Evolutionary conservation across 2,888 invertebrate genomes (phyloP).

Genomic region (Dyspetes luteomarginatus): DNA sequence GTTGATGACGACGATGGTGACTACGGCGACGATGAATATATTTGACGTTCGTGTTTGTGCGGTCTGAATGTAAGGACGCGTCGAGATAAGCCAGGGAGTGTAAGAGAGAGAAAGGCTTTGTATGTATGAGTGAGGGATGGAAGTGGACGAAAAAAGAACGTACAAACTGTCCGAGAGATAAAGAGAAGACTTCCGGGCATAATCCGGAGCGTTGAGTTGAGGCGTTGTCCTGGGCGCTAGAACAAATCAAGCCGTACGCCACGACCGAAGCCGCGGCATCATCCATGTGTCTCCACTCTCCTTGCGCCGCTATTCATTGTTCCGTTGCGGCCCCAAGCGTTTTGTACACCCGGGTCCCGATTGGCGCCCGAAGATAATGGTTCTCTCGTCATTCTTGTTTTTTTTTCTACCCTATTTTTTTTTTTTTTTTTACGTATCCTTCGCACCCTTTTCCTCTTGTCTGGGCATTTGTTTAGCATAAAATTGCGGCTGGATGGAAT

Average conservation of each 20-base stretch:
- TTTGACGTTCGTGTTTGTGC: conserved; percentile 54
- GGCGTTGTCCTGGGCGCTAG: conserved; percentile 76
- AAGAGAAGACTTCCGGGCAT: conserved; percentile 83
- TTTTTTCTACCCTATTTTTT: conserved; percentile 5
- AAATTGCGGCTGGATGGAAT: neutral
- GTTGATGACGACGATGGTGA: conserved; percentile 49
- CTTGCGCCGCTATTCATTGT: conserved; percentile 62
- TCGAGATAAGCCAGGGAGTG: conserved; percentile 30
- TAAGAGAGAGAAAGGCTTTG: conserved; percentile 18
- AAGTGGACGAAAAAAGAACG: conserved; percentile 44
- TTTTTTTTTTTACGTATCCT: neutral
- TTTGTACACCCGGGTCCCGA: conserved; percentile 67
- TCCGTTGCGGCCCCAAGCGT: conserved; percentile 63
- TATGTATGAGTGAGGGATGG: conserved; percentile 49
- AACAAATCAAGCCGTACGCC: conserved; percentile 81
- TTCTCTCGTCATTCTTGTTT: conserved; percentile 50
- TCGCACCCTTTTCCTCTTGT: conserved; percentile 37
- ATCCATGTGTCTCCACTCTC: conserved; percentile 33
- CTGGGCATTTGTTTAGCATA: conserved; percentile 1
- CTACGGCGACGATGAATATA: conserved; percentile 55
- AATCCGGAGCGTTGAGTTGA: conserved; percentile 76
- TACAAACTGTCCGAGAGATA: conserved; percentile 71
- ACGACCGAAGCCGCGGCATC: conserved; percentile 54
- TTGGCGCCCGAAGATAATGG: conserved; percentile 73
- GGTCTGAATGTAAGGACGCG: conserved; percentile 51